A percentile compares a stretch with the other conserved stretches of the same genome.
Conservation (phyloP, 1,140 invertebrate genomes). For the Heliothis virescens region DNA sequence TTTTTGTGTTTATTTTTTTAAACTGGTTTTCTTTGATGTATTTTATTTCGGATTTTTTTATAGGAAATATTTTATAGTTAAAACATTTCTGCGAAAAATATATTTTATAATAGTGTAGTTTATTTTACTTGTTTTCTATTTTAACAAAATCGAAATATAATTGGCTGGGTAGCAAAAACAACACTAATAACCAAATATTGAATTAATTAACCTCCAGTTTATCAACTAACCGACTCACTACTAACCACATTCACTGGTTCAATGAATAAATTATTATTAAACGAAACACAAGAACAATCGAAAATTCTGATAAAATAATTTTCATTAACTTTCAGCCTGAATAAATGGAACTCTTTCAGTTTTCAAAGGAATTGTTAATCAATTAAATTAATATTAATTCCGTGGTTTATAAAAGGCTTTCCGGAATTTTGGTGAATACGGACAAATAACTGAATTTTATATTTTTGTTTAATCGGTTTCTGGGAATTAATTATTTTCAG, state of each 20-base stretch:
- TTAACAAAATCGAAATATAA: too few relatives aligned
- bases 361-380: not conserved
- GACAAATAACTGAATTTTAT: not conserved
- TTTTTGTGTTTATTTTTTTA: not conserved
- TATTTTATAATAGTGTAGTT: too few relatives aligned
- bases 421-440: not conserved
- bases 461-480: not conserved
- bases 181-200: too few relatives aligned
- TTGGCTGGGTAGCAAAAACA: too few relatives aligned
- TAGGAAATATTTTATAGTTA: too few relatives aligned
- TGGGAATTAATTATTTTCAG: not conserved
- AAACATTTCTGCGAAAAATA: too few relatives aligned
- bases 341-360: constrained; percentile 1
- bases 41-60: too few relatives aligned
- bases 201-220: not conserved
- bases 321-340: not conserved
- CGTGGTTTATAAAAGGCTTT: not conserved
- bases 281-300: constrained; percentile 4
- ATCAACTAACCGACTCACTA: not conserved
- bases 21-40: not conserved
- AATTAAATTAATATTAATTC: constrained; percentile 8
- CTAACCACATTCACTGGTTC: too few relatives aligned
- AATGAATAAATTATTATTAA: constrained; percentile 16
- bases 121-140: too few relatives aligned
- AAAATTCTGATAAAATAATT: not conserved